Percentiles rank a stretch among this genome's conserved stretches.
These are phyloP conservation scores for Cryptomyrus ogoouensis DNA, from an alignment of 2,113 vertebrate species.

Conservation along the genomic window DNA sequence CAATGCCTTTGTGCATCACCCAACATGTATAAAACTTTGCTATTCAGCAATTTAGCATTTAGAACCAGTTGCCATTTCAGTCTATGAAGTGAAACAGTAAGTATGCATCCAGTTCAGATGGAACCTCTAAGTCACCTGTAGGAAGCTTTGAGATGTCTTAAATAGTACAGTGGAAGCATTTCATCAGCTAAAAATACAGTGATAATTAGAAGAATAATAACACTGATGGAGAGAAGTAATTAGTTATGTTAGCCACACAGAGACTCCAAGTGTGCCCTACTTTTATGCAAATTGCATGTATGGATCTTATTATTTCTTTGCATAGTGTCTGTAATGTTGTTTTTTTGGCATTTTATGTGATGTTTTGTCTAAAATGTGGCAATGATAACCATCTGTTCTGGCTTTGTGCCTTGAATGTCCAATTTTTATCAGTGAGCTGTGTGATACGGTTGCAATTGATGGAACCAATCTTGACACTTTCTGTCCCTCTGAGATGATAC, in stretches of 20 bases:
- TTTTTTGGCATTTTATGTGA: background rate
- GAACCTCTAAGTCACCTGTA: background rate
- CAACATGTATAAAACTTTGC: background rate
- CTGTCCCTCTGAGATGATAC: background rate
- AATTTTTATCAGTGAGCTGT: background rate
- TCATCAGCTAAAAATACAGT: conserved; percentile 26
- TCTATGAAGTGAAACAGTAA: background rate
- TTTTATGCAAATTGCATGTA: conserved; percentile 12
- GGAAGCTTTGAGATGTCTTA: conserved; percentile 1
- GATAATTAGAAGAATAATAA: conserved; percentile 31
- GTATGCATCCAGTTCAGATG: background rate
- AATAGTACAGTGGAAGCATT: conserved; percentile 21
- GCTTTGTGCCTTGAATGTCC: background rate
- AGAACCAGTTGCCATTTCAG: background rate
- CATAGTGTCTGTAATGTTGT: background rate
- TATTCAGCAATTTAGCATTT: background rate
- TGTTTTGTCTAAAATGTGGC: conserved; percentile 1
- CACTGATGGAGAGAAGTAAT: conserved; percentile 18
- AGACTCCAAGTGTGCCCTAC: conserved; percentile 11
- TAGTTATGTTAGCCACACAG: conserved; percentile 22
- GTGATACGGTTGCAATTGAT: background rate
- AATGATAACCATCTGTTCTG: background rate
- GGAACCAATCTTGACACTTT: background rate
- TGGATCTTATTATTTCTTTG: background rate
- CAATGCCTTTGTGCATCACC: background rate